Conservation (phyloP, 2,888 invertebrate genomes). For the Acronicta leporina region DNA sequence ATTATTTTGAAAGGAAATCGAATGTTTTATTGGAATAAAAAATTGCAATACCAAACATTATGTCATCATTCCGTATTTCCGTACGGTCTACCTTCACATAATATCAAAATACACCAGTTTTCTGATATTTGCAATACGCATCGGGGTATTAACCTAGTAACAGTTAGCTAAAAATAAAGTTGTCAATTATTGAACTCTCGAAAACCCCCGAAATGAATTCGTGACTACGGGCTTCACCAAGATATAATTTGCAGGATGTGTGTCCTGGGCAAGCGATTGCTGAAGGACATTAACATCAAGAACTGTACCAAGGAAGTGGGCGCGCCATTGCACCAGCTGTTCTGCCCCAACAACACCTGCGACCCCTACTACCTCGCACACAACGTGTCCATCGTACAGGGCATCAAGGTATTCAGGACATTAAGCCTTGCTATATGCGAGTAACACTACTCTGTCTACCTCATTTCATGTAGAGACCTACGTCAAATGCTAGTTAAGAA, state of each 20-base stretch:
- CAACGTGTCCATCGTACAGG: conserved; percentile 92
- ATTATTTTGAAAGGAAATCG: neutral
- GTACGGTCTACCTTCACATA: too few relatives aligned
- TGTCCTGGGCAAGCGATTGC: conserved; percentile 96
- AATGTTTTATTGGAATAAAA: too few relatives aligned
- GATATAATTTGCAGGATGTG: conserved; percentile 93
- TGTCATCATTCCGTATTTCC: too few relatives aligned
- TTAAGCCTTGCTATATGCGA: neutral
- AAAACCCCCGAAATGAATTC: too few relatives aligned
- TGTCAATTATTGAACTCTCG: too few relatives aligned
- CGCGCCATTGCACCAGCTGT: conserved; percentile 92
- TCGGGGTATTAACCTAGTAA: too few relatives aligned
- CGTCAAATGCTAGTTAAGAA: too few relatives aligned
- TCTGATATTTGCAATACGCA: too few relatives aligned
- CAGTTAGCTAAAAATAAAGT: too few relatives aligned
- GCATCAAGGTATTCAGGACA: conserved; percentile 90
- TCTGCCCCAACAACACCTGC: conserved; percentile 93
- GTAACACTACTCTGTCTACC: neutral
- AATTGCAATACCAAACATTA: too few relatives aligned
- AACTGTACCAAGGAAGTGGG: conserved; percentile 94
- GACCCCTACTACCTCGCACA: conserved; percentile 94
- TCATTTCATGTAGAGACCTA: too few relatives aligned
- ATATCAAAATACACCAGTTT: too few relatives aligned
- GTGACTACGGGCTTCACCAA: neutral
- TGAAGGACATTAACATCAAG: conserved; percentile 93